Conservation (phyloP, 2,113 vertebrate genomes). For the Lophius piscatorius region DNA sequence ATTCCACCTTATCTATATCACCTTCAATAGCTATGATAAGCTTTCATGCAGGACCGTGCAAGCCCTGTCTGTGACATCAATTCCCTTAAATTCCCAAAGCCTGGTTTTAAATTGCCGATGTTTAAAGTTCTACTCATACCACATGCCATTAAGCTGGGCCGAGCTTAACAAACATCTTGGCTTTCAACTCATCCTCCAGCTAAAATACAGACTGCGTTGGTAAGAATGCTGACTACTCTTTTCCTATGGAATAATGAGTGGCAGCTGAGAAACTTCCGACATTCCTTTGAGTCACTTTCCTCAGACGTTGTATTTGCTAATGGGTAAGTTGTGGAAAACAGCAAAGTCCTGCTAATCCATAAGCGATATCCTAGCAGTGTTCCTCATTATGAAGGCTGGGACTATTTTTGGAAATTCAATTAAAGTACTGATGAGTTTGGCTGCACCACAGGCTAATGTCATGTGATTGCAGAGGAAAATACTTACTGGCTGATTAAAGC, state of each 20-base stretch:
- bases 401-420: conserved; percentile 59
- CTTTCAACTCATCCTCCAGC: conserved; percentile 49
- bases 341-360: conserved; percentile 53
- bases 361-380: conserved; percentile 35
- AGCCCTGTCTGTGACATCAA: conserved; percentile 58
- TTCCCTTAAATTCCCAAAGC: conserved; percentile 53
- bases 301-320: conserved; percentile 33
- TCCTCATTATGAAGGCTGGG: conserved; percentile 27
- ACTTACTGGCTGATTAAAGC: conserved; percentile 38
- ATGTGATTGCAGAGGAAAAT: conserved; percentile 43
- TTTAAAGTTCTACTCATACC: conserved; percentile 46
- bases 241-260: conserved; percentile 54
- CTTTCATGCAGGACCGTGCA: conserved; percentile 24
- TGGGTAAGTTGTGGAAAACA: conserved; percentile 44
- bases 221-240: conserved; percentile 52
- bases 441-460: conserved; percentile 27
- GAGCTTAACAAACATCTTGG: conserved; percentile 52
- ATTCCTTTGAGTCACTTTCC: conserved; percentile 48
- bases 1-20: conserved; percentile 24
- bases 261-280: conserved; percentile 49
- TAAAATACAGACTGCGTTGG: conserved; percentile 44
- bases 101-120: conserved; percentile 54
- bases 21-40: conserved; percentile 29
- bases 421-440: conserved; percentile 54
- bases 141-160: conserved; percentile 55